These are phyloP conservation scores for Hyposoter didymator DNA, from an alignment of 2,888 invertebrate species.

Conservation along the genomic window DNA sequence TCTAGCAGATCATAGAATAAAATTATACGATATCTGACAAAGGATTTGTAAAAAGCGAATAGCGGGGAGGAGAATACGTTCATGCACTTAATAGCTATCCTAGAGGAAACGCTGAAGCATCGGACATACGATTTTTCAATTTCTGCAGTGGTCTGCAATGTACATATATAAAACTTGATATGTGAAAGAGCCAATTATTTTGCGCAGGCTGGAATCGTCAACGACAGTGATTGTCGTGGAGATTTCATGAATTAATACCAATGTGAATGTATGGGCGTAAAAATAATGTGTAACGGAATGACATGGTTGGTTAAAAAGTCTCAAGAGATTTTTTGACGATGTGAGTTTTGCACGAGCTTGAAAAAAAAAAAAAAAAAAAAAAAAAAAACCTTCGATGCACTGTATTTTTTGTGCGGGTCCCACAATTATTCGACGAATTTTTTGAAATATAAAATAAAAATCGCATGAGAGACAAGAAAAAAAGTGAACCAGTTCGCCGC, in stretches of 20 bases:
- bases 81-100: neutral
- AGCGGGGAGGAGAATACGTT: neutral
- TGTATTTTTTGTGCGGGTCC: slow-evolving; percentile 1
- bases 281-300: neutral
- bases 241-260: neutral
- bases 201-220: neutral
- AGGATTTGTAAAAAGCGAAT: neutral
- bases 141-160: neutral
- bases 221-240: neutral
- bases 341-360: neutral
- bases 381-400: neutral
- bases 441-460: neutral
- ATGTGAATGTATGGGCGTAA: neutral
- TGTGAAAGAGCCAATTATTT: neutral
- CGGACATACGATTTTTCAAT: neutral
- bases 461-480: neutral
- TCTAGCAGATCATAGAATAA: neutral
- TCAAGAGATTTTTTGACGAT: neutral
- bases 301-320: neutral
- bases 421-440: neutral
- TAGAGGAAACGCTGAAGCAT: neutral
- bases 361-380: slow-evolving; percentile 13
- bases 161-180: neutral
- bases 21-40: neutral
- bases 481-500: neutral